These are phyloP conservation scores for Rhabdornis inornatus DNA, from an alignment of 2,113 vertebrate genomes.

Conservation along the genomic window DNA sequence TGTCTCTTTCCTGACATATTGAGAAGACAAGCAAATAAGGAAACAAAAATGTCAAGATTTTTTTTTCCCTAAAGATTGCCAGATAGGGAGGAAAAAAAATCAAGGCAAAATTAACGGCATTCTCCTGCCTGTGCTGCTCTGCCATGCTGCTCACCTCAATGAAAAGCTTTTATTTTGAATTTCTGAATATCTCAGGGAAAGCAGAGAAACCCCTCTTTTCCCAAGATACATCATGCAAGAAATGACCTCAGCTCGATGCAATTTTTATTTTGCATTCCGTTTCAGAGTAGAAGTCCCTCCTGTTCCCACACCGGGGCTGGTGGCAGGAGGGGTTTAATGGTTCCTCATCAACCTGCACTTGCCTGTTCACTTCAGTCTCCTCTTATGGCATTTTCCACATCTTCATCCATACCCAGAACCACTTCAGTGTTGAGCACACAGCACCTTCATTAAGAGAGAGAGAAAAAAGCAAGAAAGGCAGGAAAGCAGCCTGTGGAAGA, in stretches of 20 bases:
- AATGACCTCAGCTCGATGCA: slow-evolving; percentile 45
- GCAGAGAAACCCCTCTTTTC: slow-evolving; percentile 30
- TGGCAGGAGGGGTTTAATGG: neutral
- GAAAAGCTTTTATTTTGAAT: slow-evolving; percentile 49
- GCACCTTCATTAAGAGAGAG: slow-evolving; percentile 18
- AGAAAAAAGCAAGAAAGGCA: neutral
- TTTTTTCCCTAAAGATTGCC: neutral
- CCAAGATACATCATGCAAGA: slow-evolving; percentile 26
- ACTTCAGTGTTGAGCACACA: neutral
- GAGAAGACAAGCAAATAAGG: slow-evolving; percentile 43
- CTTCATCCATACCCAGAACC: slow-evolving; percentile 28
- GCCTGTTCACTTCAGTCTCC: neutral
- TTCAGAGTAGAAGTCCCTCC: slow-evolving; percentile 51
- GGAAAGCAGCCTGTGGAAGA: neutral
- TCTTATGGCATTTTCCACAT: neutral
- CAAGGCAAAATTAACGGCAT: neutral
- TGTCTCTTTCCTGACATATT: neutral
- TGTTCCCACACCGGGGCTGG: neutral
- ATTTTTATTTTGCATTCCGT: slow-evolving; percentile 39
- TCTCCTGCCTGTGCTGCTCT: neutral
- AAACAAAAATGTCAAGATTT: slow-evolving; percentile 31
- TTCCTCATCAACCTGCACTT: neutral
- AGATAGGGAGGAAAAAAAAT: neutral
- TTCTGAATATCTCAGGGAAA: neutral
- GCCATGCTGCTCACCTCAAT: neutral